phyloP scores from a whole-genome alignment of 2,888 invertebrate genomes.

The Thymelicus acteon region DNA sequence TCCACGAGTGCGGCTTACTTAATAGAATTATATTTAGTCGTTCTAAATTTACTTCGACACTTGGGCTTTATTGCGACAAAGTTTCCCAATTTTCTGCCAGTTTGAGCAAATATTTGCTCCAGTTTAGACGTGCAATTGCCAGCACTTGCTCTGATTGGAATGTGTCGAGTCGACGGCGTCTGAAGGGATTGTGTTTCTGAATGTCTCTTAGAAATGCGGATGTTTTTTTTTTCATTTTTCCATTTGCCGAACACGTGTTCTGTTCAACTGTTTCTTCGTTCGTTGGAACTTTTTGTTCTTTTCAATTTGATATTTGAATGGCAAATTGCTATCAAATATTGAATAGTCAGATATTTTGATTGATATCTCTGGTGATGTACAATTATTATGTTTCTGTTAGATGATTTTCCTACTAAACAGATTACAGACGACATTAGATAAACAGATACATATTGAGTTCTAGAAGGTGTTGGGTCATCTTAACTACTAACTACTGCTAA shows the following conservation, averaged over 20 bases:
- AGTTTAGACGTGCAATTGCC: constrained; percentile 26
- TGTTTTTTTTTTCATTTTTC: constrained; percentile 1
- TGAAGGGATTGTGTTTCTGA: constrained; percentile 8
- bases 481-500: too few relatives aligned
- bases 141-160: constrained; percentile 3
- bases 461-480: too few relatives aligned
- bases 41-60: constrained; percentile 13
- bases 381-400: too few relatives aligned
- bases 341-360: too few relatives aligned
- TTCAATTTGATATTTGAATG: too few relatives aligned
- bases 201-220: neutral
- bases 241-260: neutral
- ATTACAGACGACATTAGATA: too few relatives aligned
- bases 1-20: neutral
- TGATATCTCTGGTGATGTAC: too few relatives aligned
- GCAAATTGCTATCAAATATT: too few relatives aligned
- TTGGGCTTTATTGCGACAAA: constrained; percentile 8
- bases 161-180: constrained; percentile 1
- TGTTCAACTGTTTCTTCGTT: neutral
- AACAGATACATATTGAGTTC: too few relatives aligned
- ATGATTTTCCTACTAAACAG: too few relatives aligned
- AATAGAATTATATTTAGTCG: constrained; percentile 18
- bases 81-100: constrained; percentile 27
- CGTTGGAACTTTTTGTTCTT: neutral
- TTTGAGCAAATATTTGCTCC: constrained; percentile 23